Percentiles rank a stretch among this genome's conserved stretches.
phyloP scores from a whole-genome alignment of 1,140 invertebrate genomes.

The Drosophila orosa region DNA sequence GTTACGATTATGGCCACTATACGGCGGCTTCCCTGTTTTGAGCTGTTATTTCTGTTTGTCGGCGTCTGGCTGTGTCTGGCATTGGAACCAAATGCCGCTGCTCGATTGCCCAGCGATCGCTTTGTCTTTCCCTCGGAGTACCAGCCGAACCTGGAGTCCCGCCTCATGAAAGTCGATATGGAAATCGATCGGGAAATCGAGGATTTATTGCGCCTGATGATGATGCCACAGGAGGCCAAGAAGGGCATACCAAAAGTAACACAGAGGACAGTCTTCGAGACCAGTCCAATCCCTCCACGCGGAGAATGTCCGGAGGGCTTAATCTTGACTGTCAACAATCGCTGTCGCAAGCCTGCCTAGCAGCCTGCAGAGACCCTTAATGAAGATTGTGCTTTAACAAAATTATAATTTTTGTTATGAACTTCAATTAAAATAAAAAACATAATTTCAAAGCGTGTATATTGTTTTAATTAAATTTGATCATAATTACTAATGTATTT shows the following conservation, averaged over 20 bases:
- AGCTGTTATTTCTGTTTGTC: constrained; percentile 18
- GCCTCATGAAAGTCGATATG: no score
- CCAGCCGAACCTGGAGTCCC: neutral
- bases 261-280: no score
- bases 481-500: no score
- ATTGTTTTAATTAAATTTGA: no score
- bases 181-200: constrained; percentile 13
- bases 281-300: no score
- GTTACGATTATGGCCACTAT: constrained; percentile 43
- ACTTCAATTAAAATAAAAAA: no score
- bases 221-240: neutral
- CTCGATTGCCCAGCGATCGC: constrained; percentile 19
- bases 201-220: constrained; percentile 1
- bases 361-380: no score
- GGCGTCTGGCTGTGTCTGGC: constrained; percentile 25
- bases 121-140: constrained; percentile 22
- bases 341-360: constrained; percentile 55
- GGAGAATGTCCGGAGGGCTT: constrained; percentile 37
- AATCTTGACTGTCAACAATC: constrained; percentile 12
- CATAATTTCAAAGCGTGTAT: no score
- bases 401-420: neutral
- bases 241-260: no score
- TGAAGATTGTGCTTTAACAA: no score
- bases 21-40: constrained; percentile 19
- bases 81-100: constrained; percentile 8